Conservation (phyloP, 1,140 invertebrate species). For the Drosophila tristis region DNA sequence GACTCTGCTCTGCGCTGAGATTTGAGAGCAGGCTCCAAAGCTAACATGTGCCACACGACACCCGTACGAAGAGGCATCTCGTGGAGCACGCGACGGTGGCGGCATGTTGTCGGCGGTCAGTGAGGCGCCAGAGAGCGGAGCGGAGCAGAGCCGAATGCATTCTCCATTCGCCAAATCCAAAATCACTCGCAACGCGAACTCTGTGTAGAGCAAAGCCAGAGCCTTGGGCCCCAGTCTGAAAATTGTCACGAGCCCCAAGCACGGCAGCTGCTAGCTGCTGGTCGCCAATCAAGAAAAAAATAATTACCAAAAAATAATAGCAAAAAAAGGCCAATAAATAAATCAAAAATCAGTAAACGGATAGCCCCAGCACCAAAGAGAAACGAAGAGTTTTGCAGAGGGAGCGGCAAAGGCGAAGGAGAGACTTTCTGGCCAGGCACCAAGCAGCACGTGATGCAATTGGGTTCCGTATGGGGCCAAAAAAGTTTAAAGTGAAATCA, state of each 20-base stretch:
- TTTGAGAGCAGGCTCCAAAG: conserved; percentile 53
- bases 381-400: background rate
- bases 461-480: conserved; percentile 31
- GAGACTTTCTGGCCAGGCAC: background rate
- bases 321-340: conserved; percentile 27
- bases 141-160: conserved; percentile 40
- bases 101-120: conserved; percentile 78
- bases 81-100: conserved; percentile 31
- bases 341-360: conserved; percentile 13
- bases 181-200: no score
- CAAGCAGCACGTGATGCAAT: conserved; percentile 49
- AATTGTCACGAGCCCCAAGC: conserved; percentile 32
- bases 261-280: conserved; percentile 41
- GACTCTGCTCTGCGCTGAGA: conserved; percentile 33
- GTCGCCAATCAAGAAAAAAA: conserved; percentile 15
- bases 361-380: conserved; percentile 3
- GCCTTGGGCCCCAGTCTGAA: conserved; percentile 39
- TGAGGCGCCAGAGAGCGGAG: conserved; percentile 42
- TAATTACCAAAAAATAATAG: conserved; percentile 31
- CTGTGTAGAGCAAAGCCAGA: conserved; percentile 23
- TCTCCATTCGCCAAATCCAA: conserved; percentile 17
- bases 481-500: conserved; percentile 46
- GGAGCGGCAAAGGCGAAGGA: no score
- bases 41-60: conserved; percentile 12
- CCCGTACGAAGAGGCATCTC: background rate